Percentiles rank a stretch among this genome's conserved stretches.
Conservation (phyloP, 2,888 invertebrate species). For the Agonopterix alstromeriana region DNA sequence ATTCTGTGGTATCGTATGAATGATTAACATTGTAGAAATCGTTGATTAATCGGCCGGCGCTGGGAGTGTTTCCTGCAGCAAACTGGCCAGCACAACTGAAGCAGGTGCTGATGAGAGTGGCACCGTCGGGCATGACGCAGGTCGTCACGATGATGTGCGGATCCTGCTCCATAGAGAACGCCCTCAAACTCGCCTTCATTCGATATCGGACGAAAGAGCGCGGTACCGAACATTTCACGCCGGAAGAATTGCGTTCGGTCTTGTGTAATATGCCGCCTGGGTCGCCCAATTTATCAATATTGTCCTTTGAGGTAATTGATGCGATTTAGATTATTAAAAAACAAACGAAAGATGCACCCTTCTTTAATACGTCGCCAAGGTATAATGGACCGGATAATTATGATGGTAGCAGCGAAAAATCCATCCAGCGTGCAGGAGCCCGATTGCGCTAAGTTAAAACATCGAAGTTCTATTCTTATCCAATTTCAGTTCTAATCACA, state of each 20-base stretch:
- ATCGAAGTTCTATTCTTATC: no score
- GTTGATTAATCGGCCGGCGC: conserved; percentile 94
- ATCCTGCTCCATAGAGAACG: conserved; percentile 98
- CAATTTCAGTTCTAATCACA: no score
- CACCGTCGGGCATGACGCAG: conserved; percentile 85
- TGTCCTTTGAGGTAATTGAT: conserved; percentile 83
- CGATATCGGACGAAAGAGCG: conserved; percentile 86
- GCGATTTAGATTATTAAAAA: neutral
- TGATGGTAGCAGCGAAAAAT: no score
- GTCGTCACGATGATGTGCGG: conserved; percentile 98
- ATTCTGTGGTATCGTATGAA: no score
- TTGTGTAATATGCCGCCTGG: conserved; percentile 93
- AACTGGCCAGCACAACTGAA: conserved; percentile 90
- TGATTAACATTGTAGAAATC: conserved; percentile 75
- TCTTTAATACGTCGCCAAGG: no score
- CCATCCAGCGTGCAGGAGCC: no score
- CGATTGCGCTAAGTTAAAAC: no score
- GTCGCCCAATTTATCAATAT: conserved; percentile 86
- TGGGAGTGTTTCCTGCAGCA: conserved; percentile 93
- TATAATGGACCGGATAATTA: no score
- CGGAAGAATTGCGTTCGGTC: conserved; percentile 87
- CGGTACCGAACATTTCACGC: conserved; percentile 81
- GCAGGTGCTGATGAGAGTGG: conserved; percentile 84
- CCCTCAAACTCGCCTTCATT: conserved; percentile 95
- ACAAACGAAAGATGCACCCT: no score